Base-by-base conservation (phyloP, 2,888 invertebrate genomes). In the Incurvaria masculella region DNA sequence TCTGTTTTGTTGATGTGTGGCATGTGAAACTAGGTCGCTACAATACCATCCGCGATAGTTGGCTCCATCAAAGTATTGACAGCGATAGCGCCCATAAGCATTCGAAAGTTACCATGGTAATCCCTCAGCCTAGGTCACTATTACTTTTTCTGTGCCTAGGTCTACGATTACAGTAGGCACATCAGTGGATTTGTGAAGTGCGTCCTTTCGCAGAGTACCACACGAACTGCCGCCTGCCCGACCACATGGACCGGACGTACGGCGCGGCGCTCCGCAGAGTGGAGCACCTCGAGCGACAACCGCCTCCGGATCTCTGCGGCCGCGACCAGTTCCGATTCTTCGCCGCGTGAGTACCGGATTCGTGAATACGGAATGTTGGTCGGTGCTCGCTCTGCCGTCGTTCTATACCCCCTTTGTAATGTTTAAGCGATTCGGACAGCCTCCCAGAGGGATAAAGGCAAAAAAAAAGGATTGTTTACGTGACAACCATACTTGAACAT, bases 221-320 rank as follows among this genome's bases (percentile, higher is more conserved):
- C 38, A 63, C 69, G 0, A 76, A 76, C 58, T 72, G 73, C 47
- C 72, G 73, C 0, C 61, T 74, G 0, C 76, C 73, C 0, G 50
- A 56, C 0, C 71, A 69, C 55, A 54, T 70, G 17, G 73, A 75
- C 51, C 58, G 65, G 0, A 68, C 73, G 1, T 78, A 71, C 56
- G 53, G 52, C 2, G 73, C 61, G 0, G 74, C 72, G 48, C 38
- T 65, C 19, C 56, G 55, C 6, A 57, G 64, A 2, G 52, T 62
- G 27, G 38, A 52, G 10, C 23, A 23, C 23, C 4, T 23, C 5
- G 23, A 23, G 23, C 5, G 5, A 10, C 23, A 6, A 0, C 59
- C 64, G 0, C 5, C 52, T 0, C 72, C 69, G 0, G 56, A 69
- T 0, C 49, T 64, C 0, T 44, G 42, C 0, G 73, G 73, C 1